Conservation (phyloP, 2,888 invertebrate genomes). For the Gymnoscelis rufifasciata region DNA sequence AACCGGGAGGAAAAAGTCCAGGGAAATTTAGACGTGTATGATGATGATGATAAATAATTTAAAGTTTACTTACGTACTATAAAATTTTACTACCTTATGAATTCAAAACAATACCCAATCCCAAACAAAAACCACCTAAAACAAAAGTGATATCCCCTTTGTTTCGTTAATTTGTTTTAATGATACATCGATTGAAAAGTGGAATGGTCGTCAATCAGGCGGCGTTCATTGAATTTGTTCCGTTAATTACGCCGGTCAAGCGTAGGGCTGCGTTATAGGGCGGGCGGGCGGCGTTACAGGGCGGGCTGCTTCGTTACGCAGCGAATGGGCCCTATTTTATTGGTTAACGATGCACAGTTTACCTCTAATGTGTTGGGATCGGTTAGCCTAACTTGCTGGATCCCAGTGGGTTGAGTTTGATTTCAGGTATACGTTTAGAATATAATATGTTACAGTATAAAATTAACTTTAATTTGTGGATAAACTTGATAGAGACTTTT, state of each 20-base stretch:
- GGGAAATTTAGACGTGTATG: too few species aligned
- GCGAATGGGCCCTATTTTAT: slow-evolving; percentile 8
- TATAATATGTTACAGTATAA: too few species aligned
- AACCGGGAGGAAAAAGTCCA: too few species aligned
- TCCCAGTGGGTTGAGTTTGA: too few species aligned
- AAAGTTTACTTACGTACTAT: too few species aligned
- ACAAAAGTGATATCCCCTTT: neutral
- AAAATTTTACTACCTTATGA: too few species aligned
- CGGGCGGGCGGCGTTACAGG: neutral
- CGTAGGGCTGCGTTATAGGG: neutral
- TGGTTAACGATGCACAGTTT: slow-evolving; percentile 8
- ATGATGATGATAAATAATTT: too few species aligned
- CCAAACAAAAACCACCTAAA: too few species aligned
- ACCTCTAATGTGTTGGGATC: slow-evolving; percentile 5
- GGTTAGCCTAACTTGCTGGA: neutral
- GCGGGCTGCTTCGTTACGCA: neutral
- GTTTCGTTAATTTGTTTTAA: too few species aligned
- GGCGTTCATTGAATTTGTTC: neutral
- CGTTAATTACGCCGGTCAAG: neutral
- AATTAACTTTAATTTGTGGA: too few species aligned
- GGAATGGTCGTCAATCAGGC: neutral
- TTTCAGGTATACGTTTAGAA: neutral
- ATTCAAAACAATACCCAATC: too few species aligned
- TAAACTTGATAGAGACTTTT: too few species aligned
- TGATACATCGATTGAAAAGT: neutral